These are phyloP conservation scores for Bubo blakistoni DNA, from an alignment of 2,113 vertebrate genomes.

Conservation along the genomic window DNA sequence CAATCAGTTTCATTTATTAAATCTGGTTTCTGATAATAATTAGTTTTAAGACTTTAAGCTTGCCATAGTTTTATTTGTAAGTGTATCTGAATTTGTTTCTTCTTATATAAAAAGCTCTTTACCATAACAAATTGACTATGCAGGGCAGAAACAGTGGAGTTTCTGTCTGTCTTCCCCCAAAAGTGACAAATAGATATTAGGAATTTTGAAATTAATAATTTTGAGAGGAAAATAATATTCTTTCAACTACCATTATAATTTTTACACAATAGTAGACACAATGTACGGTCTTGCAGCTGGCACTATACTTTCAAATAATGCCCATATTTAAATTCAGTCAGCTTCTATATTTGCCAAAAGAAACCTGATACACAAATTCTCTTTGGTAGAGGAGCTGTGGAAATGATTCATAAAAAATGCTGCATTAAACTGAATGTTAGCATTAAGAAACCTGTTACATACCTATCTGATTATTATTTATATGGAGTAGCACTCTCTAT, in stretches of 20 bases:
- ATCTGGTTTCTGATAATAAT: background rate
- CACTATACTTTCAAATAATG: background rate
- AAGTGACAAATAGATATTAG: background rate
- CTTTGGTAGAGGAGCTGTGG: background rate
- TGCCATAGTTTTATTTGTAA: background rate
- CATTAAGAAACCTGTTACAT: background rate
- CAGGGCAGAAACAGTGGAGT: background rate
- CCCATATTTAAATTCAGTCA: background rate
- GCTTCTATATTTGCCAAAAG: background rate
- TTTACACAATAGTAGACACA: background rate
- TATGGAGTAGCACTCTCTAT: background rate
- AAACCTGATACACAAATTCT: background rate
- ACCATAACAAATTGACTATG: background rate
- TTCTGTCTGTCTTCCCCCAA: background rate
- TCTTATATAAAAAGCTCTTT: background rate
- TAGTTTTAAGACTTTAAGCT: background rate
- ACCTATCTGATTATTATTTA: constrained; percentile 1
- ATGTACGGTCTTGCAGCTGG: background rate
- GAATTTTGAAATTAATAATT: background rate
- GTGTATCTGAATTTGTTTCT: background rate
- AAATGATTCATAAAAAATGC: background rate
- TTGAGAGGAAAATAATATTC: background rate
- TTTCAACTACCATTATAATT: background rate
- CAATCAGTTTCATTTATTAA: background rate
- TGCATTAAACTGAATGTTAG: background rate